Base-by-base conservation (phyloP, 1,140 invertebrate species). In the Drosophila malerkotliana region DNA sequence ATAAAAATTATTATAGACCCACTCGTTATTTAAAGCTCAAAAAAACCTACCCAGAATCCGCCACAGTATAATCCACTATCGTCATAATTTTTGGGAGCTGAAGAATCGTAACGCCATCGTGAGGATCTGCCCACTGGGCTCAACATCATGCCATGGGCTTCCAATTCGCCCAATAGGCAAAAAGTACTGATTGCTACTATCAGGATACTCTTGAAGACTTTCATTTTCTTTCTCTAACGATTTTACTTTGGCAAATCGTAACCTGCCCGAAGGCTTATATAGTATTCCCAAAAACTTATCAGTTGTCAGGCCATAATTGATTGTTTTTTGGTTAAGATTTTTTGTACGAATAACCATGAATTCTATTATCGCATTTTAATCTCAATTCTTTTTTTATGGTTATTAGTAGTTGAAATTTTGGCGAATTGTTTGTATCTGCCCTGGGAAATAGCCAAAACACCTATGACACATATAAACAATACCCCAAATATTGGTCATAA, bases 41-140 rank as follows among this genome's bases (percentile, higher is more conserved):
- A 4, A 7, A 2, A 76, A 0, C 59, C 18, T 62, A 90, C 87
- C 88, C 72, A 72, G 34, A 92, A 92, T 52, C 95, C 95, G 7
- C 95, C 95, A 79, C 95, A 96, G 80, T 92, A 95, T 37, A 94
- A 91, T 45, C 93, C 92, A 77, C 94, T 94, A 67, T 96, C 95
- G 41, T 94, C 90, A 51, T 94, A 95, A 89, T 96, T 95, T 3
- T 61, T 45, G 2, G 93, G 93, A 1, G 94, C 94, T 6, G 91
- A 69, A 48, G 92, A 92, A 21, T 94, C 93, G 45, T 92, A 92
- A 34, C 95, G 93, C 95, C 95, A 96, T n/a, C 95, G 92, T 12
- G 94, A 93, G 55, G 93, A 93, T 66, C 96, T 92, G 28, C 94
- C 93, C 6, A 94, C 93, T 0, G 96, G 96, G 66, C 94, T 93